A percentile compares a stretch with the other conserved stretches of the same genome.
Evolutionary conservation across 2,113 vertebrate genomes (phyloP).

Genomic region (Corydoras maculifer): DNA sequence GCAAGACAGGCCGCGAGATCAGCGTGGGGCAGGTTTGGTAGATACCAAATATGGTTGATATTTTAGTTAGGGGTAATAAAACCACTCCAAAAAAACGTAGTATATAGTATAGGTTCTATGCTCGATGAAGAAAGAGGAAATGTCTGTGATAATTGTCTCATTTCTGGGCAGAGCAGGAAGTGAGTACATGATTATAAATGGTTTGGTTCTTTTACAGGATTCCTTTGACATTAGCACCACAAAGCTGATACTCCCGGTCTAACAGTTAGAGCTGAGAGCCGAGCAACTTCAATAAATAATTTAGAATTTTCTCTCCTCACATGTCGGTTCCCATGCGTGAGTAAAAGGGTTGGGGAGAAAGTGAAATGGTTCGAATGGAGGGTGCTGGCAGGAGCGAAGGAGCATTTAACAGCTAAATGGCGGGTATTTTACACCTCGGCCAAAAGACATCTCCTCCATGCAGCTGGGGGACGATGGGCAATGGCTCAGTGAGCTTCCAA

Average conservation of each 20-base stretch:
- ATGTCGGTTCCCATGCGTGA: slow-evolving; percentile 23
- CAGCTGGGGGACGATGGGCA: slow-evolving; percentile 45
- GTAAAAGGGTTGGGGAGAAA: slow-evolving; percentile 19
- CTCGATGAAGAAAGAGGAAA: neutral
- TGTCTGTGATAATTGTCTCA: neutral
- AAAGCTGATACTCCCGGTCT: slow-evolving; percentile 15
- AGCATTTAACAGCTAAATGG: slow-evolving; percentile 45
- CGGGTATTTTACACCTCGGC: slow-evolving; percentile 35
- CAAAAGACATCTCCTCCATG: slow-evolving; percentile 28
- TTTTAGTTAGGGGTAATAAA: slow-evolving; percentile 27
- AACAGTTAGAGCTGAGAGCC: slow-evolving; percentile 21
- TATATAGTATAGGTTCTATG: slow-evolving; percentile 9
- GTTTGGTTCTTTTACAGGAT: neutral
- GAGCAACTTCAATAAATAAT: slow-evolving; percentile 44
- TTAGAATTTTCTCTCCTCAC: slow-evolving; percentile 39
- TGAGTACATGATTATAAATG: neutral
- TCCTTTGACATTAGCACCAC: too few relatives aligned
- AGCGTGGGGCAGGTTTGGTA: slow-evolving; percentile 17
- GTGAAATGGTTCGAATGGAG: slow-evolving; percentile 21
- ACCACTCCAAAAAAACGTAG: slow-evolving; percentile 26
- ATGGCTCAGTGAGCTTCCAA: slow-evolving; percentile 47
- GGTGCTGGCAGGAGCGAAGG: slow-evolving; percentile 11
- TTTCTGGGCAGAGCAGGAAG: neutral
- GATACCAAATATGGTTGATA: slow-evolving; percentile 3
- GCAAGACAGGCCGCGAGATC: slow-evolving; percentile 9